A percentile compares a stretch with the other conserved stretches of the same genome.
Conservation (phyloP, 2,113 vertebrate species). For the Pontoporia blainvillei region DNA sequence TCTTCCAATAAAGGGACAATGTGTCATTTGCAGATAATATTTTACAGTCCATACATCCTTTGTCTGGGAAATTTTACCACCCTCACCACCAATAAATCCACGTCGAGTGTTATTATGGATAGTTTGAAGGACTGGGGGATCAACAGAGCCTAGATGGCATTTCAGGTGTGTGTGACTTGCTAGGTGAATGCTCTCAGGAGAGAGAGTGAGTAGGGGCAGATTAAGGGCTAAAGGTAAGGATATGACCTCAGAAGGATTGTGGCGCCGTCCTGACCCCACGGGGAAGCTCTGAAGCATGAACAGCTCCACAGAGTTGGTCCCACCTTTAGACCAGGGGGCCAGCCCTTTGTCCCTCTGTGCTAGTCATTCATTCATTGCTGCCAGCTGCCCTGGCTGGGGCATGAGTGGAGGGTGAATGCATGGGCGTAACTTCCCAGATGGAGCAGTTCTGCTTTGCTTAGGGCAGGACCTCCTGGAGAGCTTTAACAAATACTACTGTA, state of each 20-base stretch:
- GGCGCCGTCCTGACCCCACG: background rate
- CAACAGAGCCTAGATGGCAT: background rate
- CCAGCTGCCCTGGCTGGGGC: background rate
- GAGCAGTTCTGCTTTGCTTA: background rate
- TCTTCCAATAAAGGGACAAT: background rate
- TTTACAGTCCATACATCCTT: background rate
- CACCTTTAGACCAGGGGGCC: background rate
- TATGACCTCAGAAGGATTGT: background rate
- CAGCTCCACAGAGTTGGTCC: background rate
- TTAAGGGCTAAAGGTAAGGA: background rate
- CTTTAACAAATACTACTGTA: background rate
- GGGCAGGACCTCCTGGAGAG: accelerated
- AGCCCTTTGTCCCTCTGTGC: background rate
- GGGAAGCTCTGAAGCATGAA: background rate
- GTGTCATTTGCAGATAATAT: background rate
- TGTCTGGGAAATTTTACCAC: background rate
- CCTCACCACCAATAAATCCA: background rate
- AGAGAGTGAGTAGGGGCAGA: background rate
- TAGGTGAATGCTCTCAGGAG: background rate
- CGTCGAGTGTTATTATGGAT: background rate
- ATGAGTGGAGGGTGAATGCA: accelerated
- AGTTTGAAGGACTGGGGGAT: background rate
- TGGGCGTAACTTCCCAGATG: background rate
- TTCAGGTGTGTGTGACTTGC: background rate
- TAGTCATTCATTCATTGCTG: background rate